Base-by-base conservation (phyloP, 2,113 vertebrate genomes). In the Pteropus alecto region DNA sequence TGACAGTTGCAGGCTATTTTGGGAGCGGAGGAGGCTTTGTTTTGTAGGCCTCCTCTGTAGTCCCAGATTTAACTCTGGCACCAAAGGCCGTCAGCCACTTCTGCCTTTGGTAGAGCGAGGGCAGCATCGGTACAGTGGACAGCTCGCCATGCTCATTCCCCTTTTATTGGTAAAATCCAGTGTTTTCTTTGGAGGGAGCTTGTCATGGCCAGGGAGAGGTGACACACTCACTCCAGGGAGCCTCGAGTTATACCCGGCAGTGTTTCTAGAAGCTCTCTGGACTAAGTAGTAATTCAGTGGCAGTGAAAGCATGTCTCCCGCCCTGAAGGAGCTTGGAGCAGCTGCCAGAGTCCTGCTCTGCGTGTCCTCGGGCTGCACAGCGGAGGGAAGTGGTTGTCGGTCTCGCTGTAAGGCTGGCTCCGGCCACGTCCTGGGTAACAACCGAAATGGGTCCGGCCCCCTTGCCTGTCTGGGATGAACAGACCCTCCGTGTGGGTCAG, bases 1-100 rank as follows among this genome's bases (percentile, higher is more conserved):
- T 98, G 98, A 99, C 98, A 98, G 98, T 98, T 98, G 98, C 88
- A 70, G 97, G 95, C 98, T 99, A 99, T 99, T 99, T 98, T 98
- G 97, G 98, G 98, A 98, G 83, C 0, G 14, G 89, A 98, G 97
- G 96, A 97, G 94, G 91, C 97, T 98, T 98, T 98, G 97, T 98
- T 98, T 98, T 97, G 93, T 97, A 98, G 98, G 98, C 93, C 90
- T 95, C 79, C 90, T 95, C 77, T 56, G 81, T 71, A 85, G 93
- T 98, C 97, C 96, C 84, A 89, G 96, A 97, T 98, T 98, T 98
- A 98, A 97, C 97, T 95, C 97, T 94, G 98, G 33, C 97, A 97
- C 93, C 87, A 95, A 89, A 51, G 51, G 51, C 97, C 96, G 87
- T 92, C 94, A 90, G 78, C 41, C 1, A 71, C 81, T 93, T 95